These are phyloP conservation scores for Rhopilema esculentum DNA, from an alignment of 30 jellyfish, hydroid and myxozoan genomes.

Conservation along the genomic window DNA sequence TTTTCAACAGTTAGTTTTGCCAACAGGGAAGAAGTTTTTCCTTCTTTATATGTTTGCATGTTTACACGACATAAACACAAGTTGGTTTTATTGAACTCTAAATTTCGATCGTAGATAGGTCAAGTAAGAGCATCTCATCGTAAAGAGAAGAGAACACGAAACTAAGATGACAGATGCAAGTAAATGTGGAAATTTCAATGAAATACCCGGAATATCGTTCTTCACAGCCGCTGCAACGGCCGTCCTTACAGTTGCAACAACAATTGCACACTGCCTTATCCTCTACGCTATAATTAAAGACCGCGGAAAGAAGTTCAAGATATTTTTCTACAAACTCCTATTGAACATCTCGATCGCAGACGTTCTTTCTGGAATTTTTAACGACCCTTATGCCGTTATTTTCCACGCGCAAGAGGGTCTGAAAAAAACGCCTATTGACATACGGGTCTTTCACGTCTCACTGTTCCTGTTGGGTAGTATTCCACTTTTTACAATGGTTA, in stretches of 20 bases:
- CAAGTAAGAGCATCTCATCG: not conserved
- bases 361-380: slow-evolving; percentile 45
- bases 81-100: not conserved
- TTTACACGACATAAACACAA: no score
- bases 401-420: slow-evolving; percentile 64
- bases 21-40: not conserved
- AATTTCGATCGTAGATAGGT: not conserved
- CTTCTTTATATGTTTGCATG: not conserved
- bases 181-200: slow-evolving; percentile 55
- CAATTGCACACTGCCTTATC: slow-evolving; percentile 17
- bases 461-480: slow-evolving; percentile 56
- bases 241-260: slow-evolving; percentile 32
- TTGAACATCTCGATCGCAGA: slow-evolving; percentile 58
- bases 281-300: slow-evolving; percentile 67
- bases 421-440: slow-evolving; percentile 30
- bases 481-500: slow-evolving; percentile 51
- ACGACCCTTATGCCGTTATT: slow-evolving; percentile 52
- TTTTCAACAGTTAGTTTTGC: no score
- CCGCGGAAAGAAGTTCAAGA: slow-evolving; percentile 58
- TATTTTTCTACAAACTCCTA: slow-evolving; percentile 65
- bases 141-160: not conserved
- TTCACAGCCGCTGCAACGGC: slow-evolving; percentile 61
- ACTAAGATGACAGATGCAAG: slow-evolving; percentile 57
- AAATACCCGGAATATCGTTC: slow-evolving; percentile 49
- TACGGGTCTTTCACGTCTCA: slow-evolving; percentile 43